phyloP scores from a whole-genome alignment of 2,797 vertebrate species.

The Mormyrops boulengeri region DNA sequence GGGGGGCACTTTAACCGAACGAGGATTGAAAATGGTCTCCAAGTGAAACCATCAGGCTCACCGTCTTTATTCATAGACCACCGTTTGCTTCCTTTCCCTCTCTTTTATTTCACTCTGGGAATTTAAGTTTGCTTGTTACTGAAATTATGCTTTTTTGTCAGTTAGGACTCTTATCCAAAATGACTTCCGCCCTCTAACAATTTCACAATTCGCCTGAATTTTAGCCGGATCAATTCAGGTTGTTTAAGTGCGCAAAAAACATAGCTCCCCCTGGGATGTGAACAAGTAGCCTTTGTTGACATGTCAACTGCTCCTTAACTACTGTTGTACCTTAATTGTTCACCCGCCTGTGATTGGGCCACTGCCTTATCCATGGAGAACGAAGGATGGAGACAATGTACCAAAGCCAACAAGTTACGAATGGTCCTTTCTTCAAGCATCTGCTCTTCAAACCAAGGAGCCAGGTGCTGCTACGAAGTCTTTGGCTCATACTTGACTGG shows the following conservation, averaged over 20 bases:
- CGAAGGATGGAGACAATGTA: not conserved
- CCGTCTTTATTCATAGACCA: constrained; percentile 51
- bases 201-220: not conserved
- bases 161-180: not conserved
- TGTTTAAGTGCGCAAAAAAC: not conserved
- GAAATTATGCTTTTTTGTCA: not conserved
- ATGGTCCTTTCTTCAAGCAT: not conserved
- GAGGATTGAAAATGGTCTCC: constrained; percentile 51
- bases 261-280: not conserved
- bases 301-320: not conserved
- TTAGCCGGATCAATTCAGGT: not conserved
- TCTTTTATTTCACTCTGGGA: constrained; percentile 22
- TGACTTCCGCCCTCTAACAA: not conserved
- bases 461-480: not conserved
- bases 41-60: not conserved
- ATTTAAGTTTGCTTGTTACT: not conserved
- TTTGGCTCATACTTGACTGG: not conserved
- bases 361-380: not conserved
- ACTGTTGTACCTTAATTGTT: not conserved
- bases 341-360: not conserved
- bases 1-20: constrained; percentile 56
- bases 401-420: not conserved
- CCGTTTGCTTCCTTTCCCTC: constrained; percentile 16
- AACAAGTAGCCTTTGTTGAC: not conserved
- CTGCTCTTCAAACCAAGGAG: not conserved